These are phyloP conservation scores for Latrodectus elegans DNA, from an alignment of 2,888 invertebrate species.

Conservation along the genomic window DNA sequence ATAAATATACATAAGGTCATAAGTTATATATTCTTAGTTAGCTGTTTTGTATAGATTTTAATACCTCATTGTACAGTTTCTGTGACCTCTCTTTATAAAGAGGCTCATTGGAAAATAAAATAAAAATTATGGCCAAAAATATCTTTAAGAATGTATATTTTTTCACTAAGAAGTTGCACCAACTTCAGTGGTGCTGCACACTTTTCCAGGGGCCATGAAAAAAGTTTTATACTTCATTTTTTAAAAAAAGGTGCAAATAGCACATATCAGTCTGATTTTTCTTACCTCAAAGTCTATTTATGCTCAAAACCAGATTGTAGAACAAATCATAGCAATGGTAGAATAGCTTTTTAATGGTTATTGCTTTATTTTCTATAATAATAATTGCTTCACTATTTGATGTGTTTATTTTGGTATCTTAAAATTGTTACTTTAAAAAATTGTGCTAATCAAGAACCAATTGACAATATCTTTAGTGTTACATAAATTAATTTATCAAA, in stretches of 20 bases:
- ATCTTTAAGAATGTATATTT: constrained; percentile 41
- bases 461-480: no score
- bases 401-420: no score
- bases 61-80: constrained; percentile 55
- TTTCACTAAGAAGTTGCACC: constrained; percentile 38
- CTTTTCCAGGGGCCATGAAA: constrained; percentile 51
- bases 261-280: constrained; percentile 39
- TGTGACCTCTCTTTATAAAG: constrained; percentile 7
- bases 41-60: constrained; percentile 37
- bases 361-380: no score
- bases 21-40: constrained; percentile 13
- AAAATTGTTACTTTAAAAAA: no score
- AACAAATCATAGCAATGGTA: no score
- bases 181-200: constrained; percentile 40
- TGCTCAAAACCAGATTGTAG: no score
- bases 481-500: no score
- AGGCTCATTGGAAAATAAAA: constrained; percentile 13
- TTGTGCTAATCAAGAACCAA: no score
- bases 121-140: constrained; percentile 46
- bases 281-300: constrained; percentile 36
- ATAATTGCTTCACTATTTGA: no score
- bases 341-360: no score
- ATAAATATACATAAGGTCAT: constrained; percentile 15
- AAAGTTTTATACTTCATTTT: constrained; percentile 43
- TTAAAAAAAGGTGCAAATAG: constrained; percentile 34